phyloP scores from a whole-genome alignment of 1,140 invertebrate species.

The Anastrepha ludens region DNA sequence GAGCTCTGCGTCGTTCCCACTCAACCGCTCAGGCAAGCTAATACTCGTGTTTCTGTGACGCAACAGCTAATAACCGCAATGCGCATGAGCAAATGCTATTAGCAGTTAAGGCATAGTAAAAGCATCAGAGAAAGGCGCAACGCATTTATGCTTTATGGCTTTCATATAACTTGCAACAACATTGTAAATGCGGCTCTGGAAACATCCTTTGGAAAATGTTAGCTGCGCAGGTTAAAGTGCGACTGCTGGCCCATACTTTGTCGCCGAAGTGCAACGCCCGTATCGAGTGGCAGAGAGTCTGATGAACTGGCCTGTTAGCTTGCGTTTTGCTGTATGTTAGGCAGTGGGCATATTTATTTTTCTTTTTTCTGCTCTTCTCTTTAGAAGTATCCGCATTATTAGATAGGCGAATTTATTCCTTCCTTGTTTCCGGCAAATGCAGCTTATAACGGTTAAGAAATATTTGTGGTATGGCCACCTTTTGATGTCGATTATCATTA shows the following conservation, averaged over 20 bases:
- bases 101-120: neutral
- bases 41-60: neutral
- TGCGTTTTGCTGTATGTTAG: neutral
- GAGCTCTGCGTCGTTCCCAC: too few species aligned
- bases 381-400: neutral
- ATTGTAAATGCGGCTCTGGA: neutral
- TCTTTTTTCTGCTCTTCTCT: neutral
- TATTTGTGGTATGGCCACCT: conserved; percentile 33
- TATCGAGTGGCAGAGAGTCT: neutral
- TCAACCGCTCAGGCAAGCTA: too few species aligned
- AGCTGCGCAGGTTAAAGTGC: conserved; percentile 5
- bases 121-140: neutral
- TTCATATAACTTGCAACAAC: conserved; percentile 39
- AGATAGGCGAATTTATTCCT: conserved; percentile 3
- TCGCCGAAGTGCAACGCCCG: neutral
- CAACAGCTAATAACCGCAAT: neutral
- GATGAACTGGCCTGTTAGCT: neutral
- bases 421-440: neutral
- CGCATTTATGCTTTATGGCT: conserved; percentile 8
- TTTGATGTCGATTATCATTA: neutral
- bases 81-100: neutral
- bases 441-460: conserved; percentile 25
- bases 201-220: neutral
- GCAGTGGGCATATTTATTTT: neutral
- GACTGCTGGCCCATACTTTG: neutral